Evolutionary conservation across 2,113 vertebrate genomes (phyloP).

Genomic region (Spheniscus mendiculus): DNA sequence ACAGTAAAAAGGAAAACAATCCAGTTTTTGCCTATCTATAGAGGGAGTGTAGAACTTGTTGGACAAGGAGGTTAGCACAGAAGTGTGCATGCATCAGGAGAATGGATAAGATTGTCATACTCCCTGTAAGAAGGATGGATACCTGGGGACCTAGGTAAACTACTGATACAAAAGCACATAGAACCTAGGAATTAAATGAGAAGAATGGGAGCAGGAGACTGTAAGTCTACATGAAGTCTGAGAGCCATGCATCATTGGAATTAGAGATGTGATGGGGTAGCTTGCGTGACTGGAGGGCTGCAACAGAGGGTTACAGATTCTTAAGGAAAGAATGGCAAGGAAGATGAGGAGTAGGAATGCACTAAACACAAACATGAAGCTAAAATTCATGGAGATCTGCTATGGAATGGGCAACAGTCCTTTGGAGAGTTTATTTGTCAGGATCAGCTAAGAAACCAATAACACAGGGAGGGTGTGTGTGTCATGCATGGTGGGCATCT

Average conservation of each 20-base stretch:
- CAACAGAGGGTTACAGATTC: background rate
- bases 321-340: background rate
- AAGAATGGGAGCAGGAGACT: background rate
- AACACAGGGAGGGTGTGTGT: fast-evolving
- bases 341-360: background rate
- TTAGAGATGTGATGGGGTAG: background rate
- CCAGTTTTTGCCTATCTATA: background rate
- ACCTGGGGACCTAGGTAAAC: background rate
- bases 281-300: background rate
- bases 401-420: background rate
- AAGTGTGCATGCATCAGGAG: background rate
- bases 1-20: background rate
- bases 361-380: background rate
- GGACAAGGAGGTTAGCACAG: background rate
- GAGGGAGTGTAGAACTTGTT: background rate
- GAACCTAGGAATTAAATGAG: background rate
- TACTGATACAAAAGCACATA: background rate
- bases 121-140: background rate
- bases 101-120: background rate
- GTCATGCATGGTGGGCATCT: background rate
- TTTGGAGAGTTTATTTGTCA: background rate
- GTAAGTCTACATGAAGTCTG: background rate
- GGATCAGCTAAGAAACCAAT: background rate
- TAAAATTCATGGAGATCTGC: background rate
- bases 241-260: background rate